phyloP scores from a whole-genome alignment of 2,888 invertebrate species.

The Urechis unicinctus region DNA sequence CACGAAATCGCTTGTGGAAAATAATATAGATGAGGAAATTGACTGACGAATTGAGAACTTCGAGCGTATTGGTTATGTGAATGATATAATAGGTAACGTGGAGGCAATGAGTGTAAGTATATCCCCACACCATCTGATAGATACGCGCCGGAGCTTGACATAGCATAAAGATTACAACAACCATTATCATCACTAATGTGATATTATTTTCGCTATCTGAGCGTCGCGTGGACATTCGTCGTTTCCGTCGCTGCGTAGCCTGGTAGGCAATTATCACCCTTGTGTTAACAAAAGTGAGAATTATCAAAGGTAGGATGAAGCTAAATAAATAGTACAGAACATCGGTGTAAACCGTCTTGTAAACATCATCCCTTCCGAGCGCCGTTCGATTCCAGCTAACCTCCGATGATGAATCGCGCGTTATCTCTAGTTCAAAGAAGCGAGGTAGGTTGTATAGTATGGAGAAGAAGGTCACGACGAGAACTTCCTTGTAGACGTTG shows the following conservation, averaged over 20 bases:
- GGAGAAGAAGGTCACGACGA: slow-evolving; percentile 16
- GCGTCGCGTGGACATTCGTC: slow-evolving; percentile 13
- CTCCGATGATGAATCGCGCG: background rate
- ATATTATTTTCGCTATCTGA: slow-evolving; percentile 21
- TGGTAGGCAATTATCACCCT: slow-evolving; percentile 21
- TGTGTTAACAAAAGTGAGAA: slow-evolving; percentile 19
- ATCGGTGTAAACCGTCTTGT: slow-evolving; percentile 18
- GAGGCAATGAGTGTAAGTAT: slow-evolving; percentile 13
- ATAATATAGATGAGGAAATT: slow-evolving; percentile 22
- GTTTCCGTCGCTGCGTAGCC: slow-evolving; percentile 13
- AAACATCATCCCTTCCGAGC: slow-evolving; percentile 11
- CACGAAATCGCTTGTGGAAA: slow-evolving; percentile 20
- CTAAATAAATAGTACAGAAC: slow-evolving; percentile 20
- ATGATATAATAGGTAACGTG: slow-evolving; percentile 18
- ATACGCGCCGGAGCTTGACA: slow-evolving; percentile 22
- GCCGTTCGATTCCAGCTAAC: slow-evolving; percentile 13
- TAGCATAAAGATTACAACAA: slow-evolving; percentile 22
- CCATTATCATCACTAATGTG: slow-evolving; percentile 23
- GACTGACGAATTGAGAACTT: slow-evolving; percentile 22
- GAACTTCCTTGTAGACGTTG: slow-evolving; percentile 19
- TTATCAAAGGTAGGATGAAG: slow-evolving; percentile 20
- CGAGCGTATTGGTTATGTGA: slow-evolving; percentile 21
- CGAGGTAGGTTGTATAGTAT: slow-evolving; percentile 21
- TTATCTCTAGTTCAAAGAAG: slow-evolving; percentile 18
- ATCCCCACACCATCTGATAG: slow-evolving; percentile 14